Conservation (phyloP, 2,113 vertebrate genomes). For the Siphamia tubifer region DNA sequence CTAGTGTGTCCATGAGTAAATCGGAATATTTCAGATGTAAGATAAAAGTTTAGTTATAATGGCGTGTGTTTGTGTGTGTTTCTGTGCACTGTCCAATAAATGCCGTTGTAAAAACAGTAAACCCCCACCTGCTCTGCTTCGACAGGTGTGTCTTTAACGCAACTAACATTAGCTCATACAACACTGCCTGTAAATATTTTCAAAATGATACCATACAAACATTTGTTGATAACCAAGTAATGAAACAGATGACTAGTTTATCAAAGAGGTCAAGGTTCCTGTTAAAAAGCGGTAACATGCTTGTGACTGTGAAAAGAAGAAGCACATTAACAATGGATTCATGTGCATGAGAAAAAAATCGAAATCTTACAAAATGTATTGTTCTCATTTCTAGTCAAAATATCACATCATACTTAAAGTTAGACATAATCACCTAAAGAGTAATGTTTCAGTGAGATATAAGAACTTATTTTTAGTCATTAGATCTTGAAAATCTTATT, state of each 20-base stretch:
- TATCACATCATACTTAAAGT: too few relatives aligned
- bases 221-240: constrained; percentile 35
- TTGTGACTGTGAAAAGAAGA: neutral
- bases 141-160: constrained; percentile 73
- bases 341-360: too few relatives aligned
- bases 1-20: neutral
- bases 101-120: constrained; percentile 33
- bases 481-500: too few relatives aligned
- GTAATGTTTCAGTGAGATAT: too few relatives aligned
- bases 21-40: neutral
- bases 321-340: neutral
- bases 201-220: constrained; percentile 30
- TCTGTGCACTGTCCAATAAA: neutral
- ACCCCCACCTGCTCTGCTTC: constrained; percentile 56
- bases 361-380: too few relatives aligned
- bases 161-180: constrained; percentile 66
- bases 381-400: too few relatives aligned
- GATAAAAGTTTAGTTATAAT: neutral
- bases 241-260: neutral
- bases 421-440: too few relatives aligned
- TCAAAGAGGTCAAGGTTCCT: neutral
- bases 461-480: too few relatives aligned
- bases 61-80: neutral
- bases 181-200: constrained; percentile 42
- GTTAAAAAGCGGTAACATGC: neutral